These are phyloP conservation scores for Heterodera schachtii DNA, from an alignment of 1,140 invertebrate genomes.

Conservation along the genomic window DNA sequence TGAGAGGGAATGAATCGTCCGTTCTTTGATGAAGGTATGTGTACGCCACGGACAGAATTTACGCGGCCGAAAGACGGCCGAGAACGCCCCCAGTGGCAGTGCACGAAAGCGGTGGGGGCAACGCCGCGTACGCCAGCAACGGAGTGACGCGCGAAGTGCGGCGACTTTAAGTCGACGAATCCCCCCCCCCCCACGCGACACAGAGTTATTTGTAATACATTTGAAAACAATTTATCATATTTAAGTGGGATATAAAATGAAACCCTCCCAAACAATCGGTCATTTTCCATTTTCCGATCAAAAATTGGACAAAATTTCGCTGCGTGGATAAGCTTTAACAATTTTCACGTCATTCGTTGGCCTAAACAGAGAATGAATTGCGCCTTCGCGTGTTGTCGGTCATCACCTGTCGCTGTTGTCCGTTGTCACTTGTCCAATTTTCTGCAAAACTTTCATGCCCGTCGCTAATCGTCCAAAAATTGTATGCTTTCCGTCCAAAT, in stretches of 20 bases:
- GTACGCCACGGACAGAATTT: slow-evolving; percentile 14
- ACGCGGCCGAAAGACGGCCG: neutral
- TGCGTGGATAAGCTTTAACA: slow-evolving; percentile 28
- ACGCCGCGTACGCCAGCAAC: neutral
- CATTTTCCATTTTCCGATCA: neutral
- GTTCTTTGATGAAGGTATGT: neutral
- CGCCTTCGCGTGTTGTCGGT: too few species aligned
- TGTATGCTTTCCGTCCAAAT: slow-evolving; percentile 94
- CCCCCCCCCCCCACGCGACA: too few species aligned
- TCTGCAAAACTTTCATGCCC: slow-evolving; percentile 67
- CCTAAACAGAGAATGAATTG: neutral
- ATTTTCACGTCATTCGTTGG: slow-evolving; percentile 30
- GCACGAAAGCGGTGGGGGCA: neutral
- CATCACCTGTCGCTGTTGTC: slow-evolving; percentile 28
- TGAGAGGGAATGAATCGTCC: neutral
- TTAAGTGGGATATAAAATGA: neutral
- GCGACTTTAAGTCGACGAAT: neutral
- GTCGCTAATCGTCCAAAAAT: slow-evolving; percentile 79
- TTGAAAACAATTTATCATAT: slow-evolving; percentile 1
- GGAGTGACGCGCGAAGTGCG: slow-evolving; percentile 4
- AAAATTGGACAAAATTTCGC: slow-evolving; percentile 12
- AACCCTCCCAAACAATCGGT: neutral
- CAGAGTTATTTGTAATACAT: neutral
- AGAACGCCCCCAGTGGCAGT: neutral
- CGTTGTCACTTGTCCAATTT: slow-evolving; percentile 29